Evolutionary conservation across 92 coral and sea anemone species (phyloP).

Genomic region (Anthopleura xanthogrammica): DNA sequence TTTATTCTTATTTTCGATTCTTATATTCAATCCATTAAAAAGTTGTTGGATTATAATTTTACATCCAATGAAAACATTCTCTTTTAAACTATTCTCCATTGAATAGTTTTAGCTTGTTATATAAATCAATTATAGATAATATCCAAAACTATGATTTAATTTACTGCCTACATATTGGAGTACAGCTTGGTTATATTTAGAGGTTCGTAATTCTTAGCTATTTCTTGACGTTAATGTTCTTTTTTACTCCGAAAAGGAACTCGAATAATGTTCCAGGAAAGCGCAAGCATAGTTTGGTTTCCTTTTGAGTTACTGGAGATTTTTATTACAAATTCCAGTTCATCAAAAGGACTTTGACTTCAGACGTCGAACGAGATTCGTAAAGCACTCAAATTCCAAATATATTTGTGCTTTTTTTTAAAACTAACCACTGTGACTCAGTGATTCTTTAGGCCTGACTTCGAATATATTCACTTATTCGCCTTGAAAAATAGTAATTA

Average conservation of each 20-base stretch:
- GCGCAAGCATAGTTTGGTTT: conserved; percentile 22
- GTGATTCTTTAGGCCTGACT: neutral
- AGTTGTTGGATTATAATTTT: neutral
- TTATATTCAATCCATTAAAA: neutral
- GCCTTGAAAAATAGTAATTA: neutral
- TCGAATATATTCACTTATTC: neutral
- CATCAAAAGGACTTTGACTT: neutral
- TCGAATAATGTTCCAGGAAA: conserved; percentile 32
- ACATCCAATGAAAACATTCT: conserved; percentile 1
- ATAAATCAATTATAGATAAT: conserved; percentile 14
- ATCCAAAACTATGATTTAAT: conserved; percentile 1
- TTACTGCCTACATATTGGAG: neutral
- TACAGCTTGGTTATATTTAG: conserved; percentile 16
- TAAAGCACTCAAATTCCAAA: neutral
- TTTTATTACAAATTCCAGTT: conserved; percentile 24
- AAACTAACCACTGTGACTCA: conserved; percentile 7
- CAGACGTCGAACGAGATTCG: neutral
- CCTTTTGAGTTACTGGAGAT: conserved; percentile 13
- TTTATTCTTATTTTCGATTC: neutral
- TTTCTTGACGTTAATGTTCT: neutral
- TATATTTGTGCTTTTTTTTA: neutral
- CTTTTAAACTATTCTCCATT: neutral
- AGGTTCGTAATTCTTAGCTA: neutral
- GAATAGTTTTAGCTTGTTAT: conserved; percentile 20
- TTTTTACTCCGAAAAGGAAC: neutral